These are phyloP conservation scores for Thelaira solivaga DNA, from an alignment of 2,888 invertebrate species.

Conservation along the genomic window DNA sequence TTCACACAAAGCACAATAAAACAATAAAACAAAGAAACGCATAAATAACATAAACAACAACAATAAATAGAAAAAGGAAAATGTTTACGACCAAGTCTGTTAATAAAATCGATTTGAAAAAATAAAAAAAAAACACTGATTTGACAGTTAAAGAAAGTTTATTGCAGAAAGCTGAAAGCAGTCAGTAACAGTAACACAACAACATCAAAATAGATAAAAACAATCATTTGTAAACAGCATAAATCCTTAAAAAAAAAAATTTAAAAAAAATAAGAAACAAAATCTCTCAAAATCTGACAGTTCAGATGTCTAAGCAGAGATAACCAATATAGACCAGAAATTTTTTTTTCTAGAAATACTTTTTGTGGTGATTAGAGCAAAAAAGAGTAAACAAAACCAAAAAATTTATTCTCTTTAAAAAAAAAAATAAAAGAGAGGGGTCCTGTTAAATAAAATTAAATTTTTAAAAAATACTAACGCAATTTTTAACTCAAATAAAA, in stretches of 20 bases:
- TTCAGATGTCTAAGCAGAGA: conserved; percentile 46
- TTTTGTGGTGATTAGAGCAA: too few relatives aligned
- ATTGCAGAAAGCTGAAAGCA: too few relatives aligned
- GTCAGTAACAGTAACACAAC: conserved; percentile 3
- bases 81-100: conserved; percentile 1
- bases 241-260: conserved; percentile 12
- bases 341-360: background rate
- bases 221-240: background rate
- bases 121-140: conserved; percentile 60
- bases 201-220: background rate
- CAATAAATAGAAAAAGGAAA: background rate
- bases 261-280: too few relatives aligned
- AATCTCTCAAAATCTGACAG: conserved; percentile 36
- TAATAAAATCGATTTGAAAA: conserved; percentile 57
- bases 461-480: too few relatives aligned
- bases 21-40: background rate
- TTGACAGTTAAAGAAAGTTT: conserved; percentile 54
- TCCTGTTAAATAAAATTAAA: too few relatives aligned
- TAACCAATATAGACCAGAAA: conserved; percentile 12
- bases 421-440: too few relatives aligned
- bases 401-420: too few relatives aligned
- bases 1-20: background rate
- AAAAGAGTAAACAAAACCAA: too few relatives aligned
- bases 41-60: background rate
- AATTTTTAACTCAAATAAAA: too few relatives aligned